Base-by-base conservation (phyloP, 2,888 invertebrate genomes). In the Drosophila buzzatii region DNA sequence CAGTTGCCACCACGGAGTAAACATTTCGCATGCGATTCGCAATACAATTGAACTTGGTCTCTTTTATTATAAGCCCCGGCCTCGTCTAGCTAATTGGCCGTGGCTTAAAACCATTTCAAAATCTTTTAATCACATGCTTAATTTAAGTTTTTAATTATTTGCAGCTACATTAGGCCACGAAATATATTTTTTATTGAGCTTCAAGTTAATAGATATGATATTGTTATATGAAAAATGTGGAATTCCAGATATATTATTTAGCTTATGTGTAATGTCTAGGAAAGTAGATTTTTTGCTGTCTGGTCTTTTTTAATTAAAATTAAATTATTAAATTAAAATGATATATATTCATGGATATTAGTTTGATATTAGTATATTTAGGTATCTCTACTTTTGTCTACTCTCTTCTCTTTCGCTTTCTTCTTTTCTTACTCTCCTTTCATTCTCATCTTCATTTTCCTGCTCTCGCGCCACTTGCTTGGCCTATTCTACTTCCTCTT, bases 101-200 rank as follows among this genome's bases (percentile, higher is more conserved):
- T 76, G 71, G 79, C 69, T 57, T 79, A 75, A 71, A 61, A 81
- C 70, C 59, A 27, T 63, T 51, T 35, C 1, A 27, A 33, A 49
- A 41, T 69, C 51, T 68, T 87, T 86, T 75, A 89, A 85, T 85
- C 76, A 76, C 69, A 35, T 57, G 73, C 76, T 51, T 76, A 61
- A 88, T 81, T 79, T 71, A 61, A 56, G 51, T 56, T 76, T 64
- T 73, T 71, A 79, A 81, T 78, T 84, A 73, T 49, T 70, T 27
- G 35, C 52, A 31, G 20, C 47, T 67, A 59, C 66, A 68, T 66
- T 64, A 35, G 53, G 18, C 18, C 8, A 12, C 12, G 27, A 31
- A 16, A 5, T 16, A 5, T 14, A 1, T 23, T 23, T 23, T 4
- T 23, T 23, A 23, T 23, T 23, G 23, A 23, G 23, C 23, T 23